phyloP scores from a whole-genome alignment of 2,113 vertebrate genomes.

The Campylomormyrus numenius region DNA sequence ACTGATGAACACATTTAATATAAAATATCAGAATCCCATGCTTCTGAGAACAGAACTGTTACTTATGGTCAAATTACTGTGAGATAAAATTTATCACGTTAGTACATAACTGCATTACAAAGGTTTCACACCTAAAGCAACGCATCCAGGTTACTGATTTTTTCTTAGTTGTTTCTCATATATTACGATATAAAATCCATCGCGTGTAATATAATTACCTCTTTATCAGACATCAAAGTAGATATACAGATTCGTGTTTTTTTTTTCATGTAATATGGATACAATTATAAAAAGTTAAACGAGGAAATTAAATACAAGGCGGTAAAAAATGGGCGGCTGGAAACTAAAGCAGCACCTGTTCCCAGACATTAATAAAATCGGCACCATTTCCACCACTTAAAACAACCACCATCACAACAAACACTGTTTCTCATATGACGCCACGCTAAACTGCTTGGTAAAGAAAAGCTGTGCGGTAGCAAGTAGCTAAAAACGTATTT shows the following conservation, averaged over 20 bases:
- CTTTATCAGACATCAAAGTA: not conserved
- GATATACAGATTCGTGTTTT: not conserved
- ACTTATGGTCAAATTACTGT: not conserved
- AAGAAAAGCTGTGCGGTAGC: not conserved
- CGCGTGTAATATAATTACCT: not conserved
- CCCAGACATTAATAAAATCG: not conserved
- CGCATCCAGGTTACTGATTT: not conserved
- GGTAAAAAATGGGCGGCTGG: not conserved
- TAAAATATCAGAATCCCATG: not conserved
- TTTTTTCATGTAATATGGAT: not conserved
- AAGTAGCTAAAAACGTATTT: not conserved
- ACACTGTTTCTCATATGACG: not conserved
- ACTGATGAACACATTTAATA: not conserved
- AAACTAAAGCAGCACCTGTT: constrained; percentile 7
- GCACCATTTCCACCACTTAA: not conserved
- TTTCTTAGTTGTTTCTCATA: not conserved
- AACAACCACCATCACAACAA: not conserved
- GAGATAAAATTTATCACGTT: not conserved
- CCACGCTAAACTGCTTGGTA: not conserved
- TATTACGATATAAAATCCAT: not conserved
- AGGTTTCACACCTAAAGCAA: not conserved
- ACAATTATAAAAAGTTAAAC: not conserved
- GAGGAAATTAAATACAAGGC: not conserved
- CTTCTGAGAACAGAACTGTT: not conserved
- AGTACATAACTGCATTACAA: not conserved